Conservation (phyloP, 1,140 invertebrate species). For the Papilio xuthus region DNA sequence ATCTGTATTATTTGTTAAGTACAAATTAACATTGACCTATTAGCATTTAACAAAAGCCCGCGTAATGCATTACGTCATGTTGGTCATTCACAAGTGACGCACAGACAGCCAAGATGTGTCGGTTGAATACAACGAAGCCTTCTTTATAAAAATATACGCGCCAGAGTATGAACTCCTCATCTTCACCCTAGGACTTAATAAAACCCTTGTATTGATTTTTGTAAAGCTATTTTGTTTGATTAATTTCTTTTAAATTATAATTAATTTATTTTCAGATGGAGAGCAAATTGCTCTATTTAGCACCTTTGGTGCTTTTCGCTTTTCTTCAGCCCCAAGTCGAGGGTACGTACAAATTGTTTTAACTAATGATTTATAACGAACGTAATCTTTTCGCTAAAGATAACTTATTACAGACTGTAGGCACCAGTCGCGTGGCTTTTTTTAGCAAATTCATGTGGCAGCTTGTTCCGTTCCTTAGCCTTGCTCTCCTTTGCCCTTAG, state of each 20-base stretch:
- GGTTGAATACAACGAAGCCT: not conserved
- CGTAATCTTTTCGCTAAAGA: too few relatives aligned
- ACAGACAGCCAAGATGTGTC: not conserved
- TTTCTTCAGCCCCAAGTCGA: conserved; percentile 55
- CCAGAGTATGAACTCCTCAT: too few relatives aligned
- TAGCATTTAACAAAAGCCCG: conserved; percentile 13
- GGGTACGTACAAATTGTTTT: conserved; percentile 54
- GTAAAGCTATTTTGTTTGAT: too few relatives aligned
- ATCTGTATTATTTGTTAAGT: not conserved
- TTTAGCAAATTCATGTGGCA: too few relatives aligned
- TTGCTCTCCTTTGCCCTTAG: not conserved
- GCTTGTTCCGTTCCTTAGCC: too few relatives aligned
- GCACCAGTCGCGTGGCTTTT: too few relatives aligned
- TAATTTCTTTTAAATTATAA: conserved; percentile 10
- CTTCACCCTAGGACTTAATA: too few relatives aligned
- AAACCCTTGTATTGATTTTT: too few relatives aligned
- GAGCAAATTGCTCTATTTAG: conserved; percentile 58
- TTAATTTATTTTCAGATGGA: conserved; percentile 61
- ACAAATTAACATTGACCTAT: conserved; percentile 29
- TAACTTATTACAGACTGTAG: too few relatives aligned
- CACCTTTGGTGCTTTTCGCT: conserved; percentile 67
- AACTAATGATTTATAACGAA: not conserved
- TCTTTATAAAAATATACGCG: not conserved
- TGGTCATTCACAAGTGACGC: conserved; percentile 17
- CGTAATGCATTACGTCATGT: conserved; percentile 15